Evolutionary conservation across 2,113 vertebrate genomes (phyloP).

Genomic region (Aspidoscelis tigris): DNA sequence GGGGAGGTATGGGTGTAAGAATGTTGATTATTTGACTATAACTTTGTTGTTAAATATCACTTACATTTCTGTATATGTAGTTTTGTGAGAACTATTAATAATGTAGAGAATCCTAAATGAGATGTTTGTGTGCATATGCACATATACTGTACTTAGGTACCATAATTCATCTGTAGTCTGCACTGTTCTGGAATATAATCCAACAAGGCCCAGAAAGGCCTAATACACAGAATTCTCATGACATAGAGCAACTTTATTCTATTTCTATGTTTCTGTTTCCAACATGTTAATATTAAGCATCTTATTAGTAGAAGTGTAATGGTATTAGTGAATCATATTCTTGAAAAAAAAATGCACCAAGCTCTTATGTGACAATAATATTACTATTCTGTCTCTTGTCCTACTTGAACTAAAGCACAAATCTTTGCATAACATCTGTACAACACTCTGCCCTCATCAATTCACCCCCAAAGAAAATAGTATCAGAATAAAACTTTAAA

Average conservation of each 20-base stretch:
- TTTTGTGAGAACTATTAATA: too few species aligned
- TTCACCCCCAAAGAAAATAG: slow-evolving; percentile 45
- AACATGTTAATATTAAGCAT: neutral
- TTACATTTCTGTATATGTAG: too few species aligned
- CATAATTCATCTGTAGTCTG: too few species aligned
- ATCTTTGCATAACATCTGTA: slow-evolving; percentile 68
- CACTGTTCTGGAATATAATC: too few species aligned
- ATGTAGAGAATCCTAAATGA: too few species aligned
- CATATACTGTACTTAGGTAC: too few species aligned
- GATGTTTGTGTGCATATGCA: too few species aligned
- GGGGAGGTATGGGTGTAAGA: too few species aligned
- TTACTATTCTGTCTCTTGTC: slow-evolving; percentile 54
- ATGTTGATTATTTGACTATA: too few species aligned
- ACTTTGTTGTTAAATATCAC: too few species aligned
- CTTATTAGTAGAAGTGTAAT: slow-evolving; percentile 21
- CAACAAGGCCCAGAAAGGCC: too few species aligned
- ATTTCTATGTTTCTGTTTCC: neutral
- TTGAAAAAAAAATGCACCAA: slow-evolving; percentile 57
- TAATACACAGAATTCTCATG: too few species aligned
- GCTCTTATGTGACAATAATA: slow-evolving; percentile 60
- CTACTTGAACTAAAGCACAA: slow-evolving; percentile 63
- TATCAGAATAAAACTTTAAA: slow-evolving; percentile 66
- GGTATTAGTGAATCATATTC: slow-evolving; percentile 30
- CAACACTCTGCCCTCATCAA: slow-evolving; percentile 46
- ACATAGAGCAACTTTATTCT: neutral